Evolutionary conservation across 1,140 invertebrate species (phyloP).

Genomic region (Drosophila willistoni): DNA sequence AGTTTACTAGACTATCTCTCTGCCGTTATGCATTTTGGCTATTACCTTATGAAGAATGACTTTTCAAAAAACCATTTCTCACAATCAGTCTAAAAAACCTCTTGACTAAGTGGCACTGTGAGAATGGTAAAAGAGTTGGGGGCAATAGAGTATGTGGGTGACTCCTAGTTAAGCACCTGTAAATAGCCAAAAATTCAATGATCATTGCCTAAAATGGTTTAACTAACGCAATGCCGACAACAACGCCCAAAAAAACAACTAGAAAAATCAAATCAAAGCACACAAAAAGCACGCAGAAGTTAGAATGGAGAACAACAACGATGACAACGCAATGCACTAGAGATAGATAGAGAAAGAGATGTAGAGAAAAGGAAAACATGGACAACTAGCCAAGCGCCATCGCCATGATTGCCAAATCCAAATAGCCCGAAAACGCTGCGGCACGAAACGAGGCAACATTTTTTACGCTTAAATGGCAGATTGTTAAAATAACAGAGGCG

Average conservation of each 20-base stretch:
- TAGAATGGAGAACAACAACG: constrained; percentile 41
- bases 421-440: constrained; percentile 78
- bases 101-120: background rate
- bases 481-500: constrained; percentile 82
- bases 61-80: background rate
- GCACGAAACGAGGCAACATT: constrained; percentile 81
- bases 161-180: constrained; percentile 40
- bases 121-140: background rate
- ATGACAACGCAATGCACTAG: constrained; percentile 50
- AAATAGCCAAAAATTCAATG: constrained; percentile 51
- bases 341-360: background rate
- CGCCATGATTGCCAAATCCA: constrained; percentile 77
- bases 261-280: constrained; percentile 51
- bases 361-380: constrained; percentile 13
- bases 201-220: constrained; percentile 61
- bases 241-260: constrained; percentile 46
- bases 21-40: background rate
- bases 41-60: background rate
- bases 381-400: constrained; percentile 50
- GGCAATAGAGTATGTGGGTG: background rate
- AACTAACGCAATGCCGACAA: constrained; percentile 70
- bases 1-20: too few species aligned
- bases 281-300: constrained; percentile 63
- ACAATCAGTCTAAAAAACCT: background rate
- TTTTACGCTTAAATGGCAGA: constrained; percentile 82